Base-by-base conservation (phyloP, 2,797 vertebrate genomes). In the Paedocypris micromegethes region DNA sequence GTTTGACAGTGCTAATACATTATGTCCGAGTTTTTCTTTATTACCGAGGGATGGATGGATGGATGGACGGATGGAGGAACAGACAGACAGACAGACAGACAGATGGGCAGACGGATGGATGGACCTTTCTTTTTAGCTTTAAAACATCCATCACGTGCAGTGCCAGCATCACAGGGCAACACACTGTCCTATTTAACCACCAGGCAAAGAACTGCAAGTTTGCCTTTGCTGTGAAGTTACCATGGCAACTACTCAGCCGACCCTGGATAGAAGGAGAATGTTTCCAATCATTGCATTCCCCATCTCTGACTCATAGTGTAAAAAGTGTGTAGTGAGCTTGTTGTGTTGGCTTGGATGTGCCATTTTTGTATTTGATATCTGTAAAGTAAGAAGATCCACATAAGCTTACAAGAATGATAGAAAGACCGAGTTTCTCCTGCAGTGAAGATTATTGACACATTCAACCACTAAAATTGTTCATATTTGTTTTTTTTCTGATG, bases 161-260 rank as follows among this genome's bases (percentile, higher is more conserved):
- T 57, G 54, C 64, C 60, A 62, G 43, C 53, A 68, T 68, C 53
- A 50, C 44, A 47, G 39, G 49, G 47, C 45, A 50, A 52, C 51
- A 60, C 51, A 42, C 52, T 73, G 75, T 68, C 75, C 76, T 77
- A 77, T 75, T 75, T 74, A 75, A 59, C 53, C 64, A 65, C 47
- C 66, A 63, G 70, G 72, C 70, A 68, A 76, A 76, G 74, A 76
- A 61, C 73, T 68, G 72, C 69, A 71, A 75, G 75, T 79, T 79
- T 81, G 75, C 73, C 76, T 50, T 56, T 64, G 54, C 75, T 68
- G 64, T 38, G 9, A 47, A 55, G 80, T 81, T 81, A 70, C 76
- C 74, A 79, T 79, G 66, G 78, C 70, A 79, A 81, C 78, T 72
- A 53, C 38, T 50, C 56, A 68, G 73, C 70, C 70, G 74, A 75